Base-by-base conservation (phyloP, 2,888 invertebrate genomes). In the Argyra leucocephala region DNA sequence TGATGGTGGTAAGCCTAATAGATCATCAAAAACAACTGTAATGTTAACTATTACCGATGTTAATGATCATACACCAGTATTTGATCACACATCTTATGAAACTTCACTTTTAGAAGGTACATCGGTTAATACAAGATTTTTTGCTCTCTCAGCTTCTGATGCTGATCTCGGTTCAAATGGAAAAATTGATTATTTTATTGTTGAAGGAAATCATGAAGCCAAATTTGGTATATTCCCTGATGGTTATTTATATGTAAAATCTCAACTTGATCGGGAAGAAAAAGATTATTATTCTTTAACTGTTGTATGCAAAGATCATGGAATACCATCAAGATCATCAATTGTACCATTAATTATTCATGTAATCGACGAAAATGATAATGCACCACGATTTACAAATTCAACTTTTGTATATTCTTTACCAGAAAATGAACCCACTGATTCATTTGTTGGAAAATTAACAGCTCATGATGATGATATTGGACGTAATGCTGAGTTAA, bases 181-280 rank as follows among this genome's bases (percentile, higher is more conserved):
- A 0, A 83, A 85, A 68, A 86, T 95, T 64, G 85, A 87, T 0
- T 95, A 94, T 78, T 83, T 85, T 61, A 93, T 97, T 63, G 85
- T 86, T 0, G 91, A 92, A 75, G 96, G 96, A 1, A 95, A 96
- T 75, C 81, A 83, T 7, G 92, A 93, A 73, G 86, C 84, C 61
- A 90, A 89, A 75, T 97, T 97, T 79, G 96, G 95, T 0, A 88
- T 97, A 58, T 97, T 97, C 75, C 97, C 97, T 0, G 95, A 96
- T 80, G 97, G 97, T 1, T 90, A 86, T 74, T 79, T 97, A 36
- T 97, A 93, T 78, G 91, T 97, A 0, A 89, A 90, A 73, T 90
- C 90, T 70, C 79, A 86, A 1, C 81, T 97, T 66, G 96, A 97
- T 78, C 84, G 96, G 67, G 97, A 97, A 81, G 88, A 89, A 71